Evolutionary conservation across 2,888 invertebrate species (phyloP).

Genomic region (Athalia cordata): DNA sequence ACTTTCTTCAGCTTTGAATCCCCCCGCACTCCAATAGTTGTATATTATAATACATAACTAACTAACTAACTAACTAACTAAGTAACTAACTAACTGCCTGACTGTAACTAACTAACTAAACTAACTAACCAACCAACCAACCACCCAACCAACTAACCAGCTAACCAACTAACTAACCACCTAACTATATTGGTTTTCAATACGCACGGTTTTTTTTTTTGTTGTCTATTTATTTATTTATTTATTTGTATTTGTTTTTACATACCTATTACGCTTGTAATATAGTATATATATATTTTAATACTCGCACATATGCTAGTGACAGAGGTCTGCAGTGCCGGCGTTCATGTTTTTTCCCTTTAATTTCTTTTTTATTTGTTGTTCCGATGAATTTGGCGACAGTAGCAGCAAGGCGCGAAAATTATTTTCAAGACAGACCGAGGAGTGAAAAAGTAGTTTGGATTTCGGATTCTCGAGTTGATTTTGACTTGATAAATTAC

Average conservation of each 20-base stretch:
- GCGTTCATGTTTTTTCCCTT: neutral
- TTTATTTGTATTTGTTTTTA: constrained; percentile 21
- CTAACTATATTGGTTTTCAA: constrained; percentile 42
- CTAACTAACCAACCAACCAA: constrained; percentile 32
- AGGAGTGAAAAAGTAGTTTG: too few species aligned
- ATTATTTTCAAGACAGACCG: neutral
- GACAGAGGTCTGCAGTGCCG: constrained; percentile 2
- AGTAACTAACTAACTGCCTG: constrained; percentile 7
- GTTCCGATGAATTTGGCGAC: neutral
- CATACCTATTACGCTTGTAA: constrained; percentile 28
- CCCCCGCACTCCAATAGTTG: constrained; percentile 23
- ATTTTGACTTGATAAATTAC: too few species aligned
- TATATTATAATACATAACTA: constrained; percentile 43
- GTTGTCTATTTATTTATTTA: neutral
- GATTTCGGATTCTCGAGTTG: too few species aligned
- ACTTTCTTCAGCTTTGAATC: constrained; percentile 35
- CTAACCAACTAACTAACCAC: constrained; percentile 35
- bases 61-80: constrained; percentile 31
- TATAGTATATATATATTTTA: neutral
- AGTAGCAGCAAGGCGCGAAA: neutral
- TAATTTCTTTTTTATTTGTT: neutral
- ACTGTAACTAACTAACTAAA: constrained; percentile 10
- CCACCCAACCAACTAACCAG: constrained; percentile 30
- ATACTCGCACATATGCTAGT: neutral
- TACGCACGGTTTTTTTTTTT: constrained; percentile 19